phyloP scores from a whole-genome alignment of 2,113 vertebrate genomes.

The Cinclus cinclus region DNA sequence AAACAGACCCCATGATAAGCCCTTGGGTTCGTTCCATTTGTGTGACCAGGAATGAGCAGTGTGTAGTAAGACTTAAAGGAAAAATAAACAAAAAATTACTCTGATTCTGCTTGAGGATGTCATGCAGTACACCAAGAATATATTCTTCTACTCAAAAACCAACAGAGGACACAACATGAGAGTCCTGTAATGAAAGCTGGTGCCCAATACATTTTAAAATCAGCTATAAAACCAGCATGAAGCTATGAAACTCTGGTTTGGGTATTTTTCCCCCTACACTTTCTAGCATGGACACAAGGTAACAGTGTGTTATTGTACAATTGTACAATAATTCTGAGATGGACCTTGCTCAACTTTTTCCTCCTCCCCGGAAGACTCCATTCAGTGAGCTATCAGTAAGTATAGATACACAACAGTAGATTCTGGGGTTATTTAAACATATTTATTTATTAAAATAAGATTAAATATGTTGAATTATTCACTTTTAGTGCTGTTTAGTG shows the following conservation, averaged over 20 bases:
- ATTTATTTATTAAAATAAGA: not conserved
- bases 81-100: not conserved
- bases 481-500: not conserved
- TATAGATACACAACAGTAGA: not conserved
- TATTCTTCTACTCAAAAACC: not conserved
- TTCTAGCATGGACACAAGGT: not conserved
- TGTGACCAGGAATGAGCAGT: no score
- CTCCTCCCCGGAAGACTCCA: not conserved
- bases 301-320: not conserved
- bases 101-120: not conserved
- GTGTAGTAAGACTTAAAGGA: not conserved
- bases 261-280: accelerated
- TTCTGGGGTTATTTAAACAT: not conserved
- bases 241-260: not conserved
- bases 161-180: not conserved
- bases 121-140: not conserved
- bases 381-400: not conserved
- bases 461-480: not conserved
- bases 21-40: not conserved
- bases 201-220: not conserved
- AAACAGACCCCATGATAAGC: not conserved
- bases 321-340: not conserved
- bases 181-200: not conserved
- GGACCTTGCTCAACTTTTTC: not conserved
- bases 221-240: not conserved